phyloP scores from a whole-genome alignment of 2,797 vertebrate species.

The Alauda arvensis region DNA sequence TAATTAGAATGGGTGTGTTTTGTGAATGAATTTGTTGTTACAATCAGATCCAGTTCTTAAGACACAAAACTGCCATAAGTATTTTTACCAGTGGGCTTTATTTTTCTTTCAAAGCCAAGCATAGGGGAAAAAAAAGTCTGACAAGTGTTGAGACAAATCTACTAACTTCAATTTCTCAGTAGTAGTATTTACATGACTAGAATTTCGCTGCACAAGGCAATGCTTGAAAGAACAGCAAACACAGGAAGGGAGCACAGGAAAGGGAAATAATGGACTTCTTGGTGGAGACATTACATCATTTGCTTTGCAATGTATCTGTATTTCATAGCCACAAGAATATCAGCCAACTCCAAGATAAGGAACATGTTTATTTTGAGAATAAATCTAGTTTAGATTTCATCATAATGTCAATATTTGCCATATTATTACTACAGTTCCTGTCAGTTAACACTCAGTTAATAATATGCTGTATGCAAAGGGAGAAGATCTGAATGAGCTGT shows the following conservation, averaged over 20 bases:
- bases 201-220: slow-evolving; percentile 19
- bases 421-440: neutral
- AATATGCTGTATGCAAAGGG: neutral
- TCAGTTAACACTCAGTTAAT: neutral
- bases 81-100: neutral
- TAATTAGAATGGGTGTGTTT: neutral
- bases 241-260: slow-evolving; percentile 62
- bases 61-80: neutral
- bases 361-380: slow-evolving; percentile 37
- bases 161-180: neutral
- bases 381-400: slow-evolving; percentile 38
- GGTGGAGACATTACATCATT: slow-evolving; percentile 51
- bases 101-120: neutral
- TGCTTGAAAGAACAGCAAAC: slow-evolving; percentile 56
- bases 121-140: neutral
- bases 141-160: neutral
- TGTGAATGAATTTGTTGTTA: neutral
- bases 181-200: neutral
- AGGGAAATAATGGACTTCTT: slow-evolving; percentile 37
- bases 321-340: slow-evolving; percentile 18
- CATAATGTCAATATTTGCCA: slow-evolving; percentile 23
- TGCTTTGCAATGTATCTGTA: slow-evolving; percentile 13
- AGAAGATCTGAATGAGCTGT: neutral
- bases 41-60: neutral
- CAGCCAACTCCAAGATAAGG: slow-evolving; percentile 53